Percentiles rank a stretch among this genome's conserved stretches.
These are phyloP conservation scores for Epizoanthus illoricatus DNA, from an alignment of 92 coral and sea anemone genomes.

Conservation along the genomic window DNA sequence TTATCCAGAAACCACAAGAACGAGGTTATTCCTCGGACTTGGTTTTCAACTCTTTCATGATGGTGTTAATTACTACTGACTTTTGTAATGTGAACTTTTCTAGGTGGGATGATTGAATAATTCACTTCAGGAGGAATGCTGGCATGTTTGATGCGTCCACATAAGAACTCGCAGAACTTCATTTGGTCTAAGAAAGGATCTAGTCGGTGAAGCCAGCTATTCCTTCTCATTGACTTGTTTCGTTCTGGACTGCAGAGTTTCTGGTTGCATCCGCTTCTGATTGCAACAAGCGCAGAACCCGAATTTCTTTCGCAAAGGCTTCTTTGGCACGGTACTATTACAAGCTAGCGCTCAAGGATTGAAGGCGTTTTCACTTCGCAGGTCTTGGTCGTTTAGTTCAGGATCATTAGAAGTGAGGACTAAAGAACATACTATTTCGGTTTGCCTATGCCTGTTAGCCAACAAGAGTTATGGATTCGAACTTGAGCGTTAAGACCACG, in stretches of 20 bases:
- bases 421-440: conserved; percentile 5
- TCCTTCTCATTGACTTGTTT: conserved; percentile 3
- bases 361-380: not conserved
- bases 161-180: conserved; percentile 14
- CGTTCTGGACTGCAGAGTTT: not conserved
- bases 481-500: conserved; percentile 34
- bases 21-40: conserved; percentile 24
- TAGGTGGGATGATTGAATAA: conserved; percentile 17
- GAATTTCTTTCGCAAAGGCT: conserved; percentile 4
- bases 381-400: not conserved
- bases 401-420: conserved; percentile 27
- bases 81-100: conserved; percentile 8
- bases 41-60: not conserved
- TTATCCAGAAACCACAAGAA: conserved; percentile 13
- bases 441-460: conserved; percentile 42
- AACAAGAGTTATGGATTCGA: conserved; percentile 23
- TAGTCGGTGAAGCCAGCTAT: conserved; percentile 1
- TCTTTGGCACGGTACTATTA: too few species aligned
- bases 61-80: not conserved
- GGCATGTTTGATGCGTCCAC: conserved; percentile 23
- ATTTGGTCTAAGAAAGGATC: conserved; percentile 14
- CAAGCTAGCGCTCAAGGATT: conserved; percentile 16
- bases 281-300: not conserved
- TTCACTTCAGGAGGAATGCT: not conserved
- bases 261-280: not conserved